Evolutionary conservation across 1,140 invertebrate genomes (phyloP), one percentile per base, ranked within the genome.

Genomic region (Thalassaphorura encarpata): DNA sequence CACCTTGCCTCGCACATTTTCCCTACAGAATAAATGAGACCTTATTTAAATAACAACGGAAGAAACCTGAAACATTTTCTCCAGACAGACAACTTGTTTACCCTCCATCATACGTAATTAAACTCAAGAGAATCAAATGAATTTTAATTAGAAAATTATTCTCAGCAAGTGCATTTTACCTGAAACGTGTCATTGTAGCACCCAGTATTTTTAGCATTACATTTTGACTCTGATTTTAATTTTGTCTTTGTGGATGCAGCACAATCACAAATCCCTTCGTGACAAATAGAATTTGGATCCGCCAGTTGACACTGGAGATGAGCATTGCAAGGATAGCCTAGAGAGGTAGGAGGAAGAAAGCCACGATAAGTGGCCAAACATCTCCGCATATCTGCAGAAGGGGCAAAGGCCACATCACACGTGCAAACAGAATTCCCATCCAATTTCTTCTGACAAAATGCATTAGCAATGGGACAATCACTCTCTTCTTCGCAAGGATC

Each of bases 131-230:
- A 24, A 3, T 18, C 11, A 21, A 13, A 43, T 43, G 11, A 19
- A 43, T 13, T 24, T 24, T 43, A 19, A 23, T 43, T 2, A 24
- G 21, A 43, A 43, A 43, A 43, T 24, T 43, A 24, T 48, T 48
- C 16, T 15, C 1, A 24, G 41, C n/a, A n/a, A n/a, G n/a, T n/a
- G n/a, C 15, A 39, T 40, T 64, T 71, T 70, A 86, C 84, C 75
- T 88, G 85, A 72, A 92, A 93, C 1, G 88, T 92, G 39, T 85
- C 83, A 4, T 80, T 77, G 57, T 83, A 77, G 67, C 89, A 92
- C 27, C 88, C 88, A 15, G 79, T 81, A 58, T 78, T 80, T 4
- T 75, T 69, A 0, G 85, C 83, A 5, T 79, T 80, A 69, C 89
- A 92, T 42, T 75, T 73, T 8, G 70, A 68, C 2, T 24, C 21